phyloP scores from a whole-genome alignment of 2,113 vertebrate genomes.

The Brachyistius frenatus region DNA sequence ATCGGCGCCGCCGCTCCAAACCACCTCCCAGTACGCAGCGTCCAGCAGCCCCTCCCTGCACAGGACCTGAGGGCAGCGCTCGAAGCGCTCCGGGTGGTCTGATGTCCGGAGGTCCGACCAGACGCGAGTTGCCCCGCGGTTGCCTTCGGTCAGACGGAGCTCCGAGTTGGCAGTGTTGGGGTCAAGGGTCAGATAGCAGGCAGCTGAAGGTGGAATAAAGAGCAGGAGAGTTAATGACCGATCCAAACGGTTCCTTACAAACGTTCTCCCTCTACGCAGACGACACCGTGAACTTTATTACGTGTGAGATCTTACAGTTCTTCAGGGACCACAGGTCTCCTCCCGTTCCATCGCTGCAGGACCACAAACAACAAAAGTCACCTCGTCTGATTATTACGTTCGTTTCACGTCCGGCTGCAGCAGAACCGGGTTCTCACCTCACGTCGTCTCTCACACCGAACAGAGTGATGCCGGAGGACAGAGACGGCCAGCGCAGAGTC shows the following conservation, averaged over 20 bases:
- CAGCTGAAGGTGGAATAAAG: conserved; percentile 46
- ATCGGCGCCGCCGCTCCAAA: conserved; percentile 64
- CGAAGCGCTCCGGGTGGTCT: conserved; percentile 55
- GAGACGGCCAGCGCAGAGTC: background rate
- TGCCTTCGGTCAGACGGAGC: conserved; percentile 49
- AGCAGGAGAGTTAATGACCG: background rate
- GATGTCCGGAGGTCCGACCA: conserved; percentile 13
- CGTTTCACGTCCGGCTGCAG: too few relatives aligned
- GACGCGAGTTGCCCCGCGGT: conserved; percentile 57
- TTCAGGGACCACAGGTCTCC: conserved; percentile 51
- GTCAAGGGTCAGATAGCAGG: conserved; percentile 73
- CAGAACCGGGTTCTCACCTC: conserved; percentile 28
- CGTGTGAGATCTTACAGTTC: conserved; percentile 52
- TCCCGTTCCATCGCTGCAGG: conserved; percentile 3
- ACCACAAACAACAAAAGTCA: conserved; percentile 5
- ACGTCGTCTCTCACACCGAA: background rate
- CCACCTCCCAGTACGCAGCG: conserved; percentile 72
- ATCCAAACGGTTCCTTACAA: too few relatives aligned
- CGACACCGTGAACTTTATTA: too few relatives aligned
- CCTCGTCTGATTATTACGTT: too few relatives aligned
- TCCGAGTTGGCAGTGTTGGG: conserved; percentile 74
- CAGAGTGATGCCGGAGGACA: conserved; percentile 15
- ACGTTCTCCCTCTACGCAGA: too few relatives aligned
- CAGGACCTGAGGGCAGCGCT: conserved; percentile 69
- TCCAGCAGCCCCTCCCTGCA: conserved; percentile 76